phyloP scores from a whole-genome alignment of 2,888 invertebrate genomes.

The Tenthredo mesomela region DNA sequence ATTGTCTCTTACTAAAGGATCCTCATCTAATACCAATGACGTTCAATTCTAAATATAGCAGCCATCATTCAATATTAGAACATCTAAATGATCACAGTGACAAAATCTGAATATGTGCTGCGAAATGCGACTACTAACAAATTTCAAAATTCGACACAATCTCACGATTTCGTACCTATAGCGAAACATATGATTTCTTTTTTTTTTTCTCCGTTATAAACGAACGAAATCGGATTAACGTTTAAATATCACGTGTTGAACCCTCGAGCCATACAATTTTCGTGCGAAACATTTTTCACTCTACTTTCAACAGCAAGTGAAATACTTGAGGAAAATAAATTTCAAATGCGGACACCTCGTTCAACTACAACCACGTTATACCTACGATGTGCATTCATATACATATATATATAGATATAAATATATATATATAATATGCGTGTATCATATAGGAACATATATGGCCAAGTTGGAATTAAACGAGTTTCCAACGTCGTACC shows the following conservation, averaged over 20 bases:
- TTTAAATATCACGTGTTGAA: constrained; percentile 1
- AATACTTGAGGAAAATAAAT: constrained; percentile 43
- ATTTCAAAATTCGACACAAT: not conserved
- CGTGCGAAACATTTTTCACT: constrained; percentile 27
- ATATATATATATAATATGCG: constrained; percentile 4
- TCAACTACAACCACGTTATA: constrained; percentile 18
- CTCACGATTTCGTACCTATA: not conserved
- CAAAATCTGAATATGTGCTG: not conserved
- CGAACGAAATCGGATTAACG: constrained; percentile 9
- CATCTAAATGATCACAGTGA: not conserved
- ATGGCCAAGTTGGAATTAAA: constrained; percentile 44
- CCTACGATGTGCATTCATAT: not conserved
- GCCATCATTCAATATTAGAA: not conserved
- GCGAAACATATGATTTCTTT: not conserved
- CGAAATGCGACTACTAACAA: not conserved
- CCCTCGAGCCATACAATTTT: not conserved
- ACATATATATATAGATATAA: no score
- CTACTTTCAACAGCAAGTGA: constrained; percentile 24
- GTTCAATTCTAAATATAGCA: not conserved
- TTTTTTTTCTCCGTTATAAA: not conserved
- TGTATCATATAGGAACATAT: constrained; percentile 22
- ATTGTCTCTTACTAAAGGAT: not conserved
- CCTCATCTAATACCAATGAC: not conserved
- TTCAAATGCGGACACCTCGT: constrained; percentile 30
- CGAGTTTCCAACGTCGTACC: constrained; percentile 38